Conservation (phyloP, 2,888 invertebrate genomes). For the Tetranychus piercei region DNA sequence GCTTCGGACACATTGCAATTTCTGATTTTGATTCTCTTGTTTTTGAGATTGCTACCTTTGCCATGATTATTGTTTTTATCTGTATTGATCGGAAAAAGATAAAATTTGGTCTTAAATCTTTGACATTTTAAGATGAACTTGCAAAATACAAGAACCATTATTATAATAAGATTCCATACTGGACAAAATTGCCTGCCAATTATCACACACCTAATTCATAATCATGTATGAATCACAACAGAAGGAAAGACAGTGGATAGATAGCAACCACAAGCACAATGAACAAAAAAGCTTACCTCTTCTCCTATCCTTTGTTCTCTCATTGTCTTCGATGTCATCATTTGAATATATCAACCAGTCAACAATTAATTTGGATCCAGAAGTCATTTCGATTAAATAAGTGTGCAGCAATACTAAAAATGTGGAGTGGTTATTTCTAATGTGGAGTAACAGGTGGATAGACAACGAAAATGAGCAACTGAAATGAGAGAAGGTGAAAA, state of each 20-base stretch:
- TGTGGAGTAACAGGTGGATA: too few species aligned
- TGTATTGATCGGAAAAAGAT: not conserved
- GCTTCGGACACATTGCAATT: not conserved
- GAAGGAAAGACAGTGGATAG: too few species aligned
- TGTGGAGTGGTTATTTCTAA: too few species aligned
- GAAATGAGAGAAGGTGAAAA: too few species aligned
- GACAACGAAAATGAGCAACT: too few species aligned
- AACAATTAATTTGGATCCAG: not conserved
- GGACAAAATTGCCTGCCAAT: not conserved
- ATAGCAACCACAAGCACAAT: not conserved
- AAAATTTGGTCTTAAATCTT: not conserved
- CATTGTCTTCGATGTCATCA: not conserved
- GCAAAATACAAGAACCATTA: not conserved
- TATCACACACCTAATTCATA: too few species aligned
- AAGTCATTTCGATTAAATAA: not conserved
- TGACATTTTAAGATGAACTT: not conserved
- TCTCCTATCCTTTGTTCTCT: not conserved
- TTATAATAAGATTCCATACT: not conserved
- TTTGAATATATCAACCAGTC: not conserved
- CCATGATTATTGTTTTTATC: not conserved
- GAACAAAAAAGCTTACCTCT: not conserved
- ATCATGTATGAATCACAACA: too few species aligned
- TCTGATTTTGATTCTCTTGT: conserved; percentile 4
- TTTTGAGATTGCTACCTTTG: not conserved
- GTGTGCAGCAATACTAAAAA: too few species aligned